Evolutionary conservation across 1,140 invertebrate genomes (phyloP).

Genomic region (Bombus breviceps): DNA sequence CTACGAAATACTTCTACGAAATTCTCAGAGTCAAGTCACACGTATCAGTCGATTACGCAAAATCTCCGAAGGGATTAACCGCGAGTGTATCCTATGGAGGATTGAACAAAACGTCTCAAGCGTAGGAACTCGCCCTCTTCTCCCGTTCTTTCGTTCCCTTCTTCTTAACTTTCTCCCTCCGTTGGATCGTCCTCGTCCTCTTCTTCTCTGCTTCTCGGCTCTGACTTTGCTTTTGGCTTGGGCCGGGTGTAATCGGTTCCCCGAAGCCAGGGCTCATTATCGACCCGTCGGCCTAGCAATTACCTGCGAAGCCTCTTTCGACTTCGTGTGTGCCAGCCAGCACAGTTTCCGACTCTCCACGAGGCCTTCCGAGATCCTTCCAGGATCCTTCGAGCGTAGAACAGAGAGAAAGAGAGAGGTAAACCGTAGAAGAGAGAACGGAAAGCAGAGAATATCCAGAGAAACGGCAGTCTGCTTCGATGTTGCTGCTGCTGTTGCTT

Average conservation of each 20-base stretch:
- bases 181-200: slow-evolving; percentile 38
- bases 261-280: slow-evolving; percentile 83
- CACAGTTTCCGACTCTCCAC: slow-evolving; percentile 69
- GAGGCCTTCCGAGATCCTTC: slow-evolving; percentile 69
- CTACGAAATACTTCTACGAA: too few species aligned
- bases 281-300: slow-evolving; percentile 83
- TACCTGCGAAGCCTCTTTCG: slow-evolving; percentile 80
- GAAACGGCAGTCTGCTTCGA: slow-evolving; percentile 24
- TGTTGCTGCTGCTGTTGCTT: neutral
- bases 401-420: slow-evolving; percentile 35
- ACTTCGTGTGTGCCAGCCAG: slow-evolving; percentile 74
- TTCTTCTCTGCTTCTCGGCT: slow-evolving; percentile 62
- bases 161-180: slow-evolving; percentile 33
- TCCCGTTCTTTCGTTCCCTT: slow-evolving; percentile 38
- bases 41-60: neutral
- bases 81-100: neutral
- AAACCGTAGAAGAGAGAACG: slow-evolving; percentile 14
- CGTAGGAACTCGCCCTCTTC: slow-evolving; percentile 1
- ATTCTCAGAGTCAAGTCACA: too few species aligned
- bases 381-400: slow-evolving; percentile 29
- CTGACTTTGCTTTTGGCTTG: slow-evolving; percentile 79
- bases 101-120: slow-evolving; percentile 18
- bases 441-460: slow-evolving; percentile 12
- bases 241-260: slow-evolving; percentile 83
- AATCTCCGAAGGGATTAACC: neutral